phyloP scores from a whole-genome alignment of 2,113 vertebrate species.

The Apaloderma vittatum region DNA sequence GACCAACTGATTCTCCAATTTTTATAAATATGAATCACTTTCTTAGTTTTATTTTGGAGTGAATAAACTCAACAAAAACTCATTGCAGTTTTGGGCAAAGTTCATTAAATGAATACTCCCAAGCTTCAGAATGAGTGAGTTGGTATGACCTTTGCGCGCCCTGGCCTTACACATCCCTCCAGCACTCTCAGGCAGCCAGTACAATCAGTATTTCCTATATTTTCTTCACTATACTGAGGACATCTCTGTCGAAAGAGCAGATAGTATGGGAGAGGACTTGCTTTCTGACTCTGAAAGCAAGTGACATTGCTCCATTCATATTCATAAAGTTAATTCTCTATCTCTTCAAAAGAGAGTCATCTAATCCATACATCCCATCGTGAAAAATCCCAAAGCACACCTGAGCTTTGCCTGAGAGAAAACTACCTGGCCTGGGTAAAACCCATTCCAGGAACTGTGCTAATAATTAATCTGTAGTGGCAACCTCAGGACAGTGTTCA shows the following conservation, averaged over 20 bases:
- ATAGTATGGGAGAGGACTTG: neutral
- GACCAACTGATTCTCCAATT: neutral
- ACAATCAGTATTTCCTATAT: neutral
- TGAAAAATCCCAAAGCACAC: neutral
- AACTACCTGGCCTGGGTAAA: neutral
- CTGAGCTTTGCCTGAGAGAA: neutral
- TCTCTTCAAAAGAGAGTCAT: neutral
- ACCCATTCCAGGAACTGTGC: neutral
- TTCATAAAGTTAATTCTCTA: neutral
- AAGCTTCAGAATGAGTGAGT: neutral
- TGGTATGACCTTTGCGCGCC: neutral
- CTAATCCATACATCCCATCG: neutral
- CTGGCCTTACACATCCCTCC: neutral
- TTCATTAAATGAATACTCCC: neutral
- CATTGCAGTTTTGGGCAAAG: neutral
- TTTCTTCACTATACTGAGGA: neutral
- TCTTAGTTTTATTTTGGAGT: neutral
- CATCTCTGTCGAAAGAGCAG: neutral
- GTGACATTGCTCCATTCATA: neutral
- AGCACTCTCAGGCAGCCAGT: neutral
- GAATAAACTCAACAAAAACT: neutral
- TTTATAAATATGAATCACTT: neutral
- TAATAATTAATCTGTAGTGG: conserved; percentile 43
- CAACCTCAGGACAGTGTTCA: conserved; percentile 26
- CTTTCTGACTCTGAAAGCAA: neutral